phyloP scores from a whole-genome alignment of 2,113 vertebrate genomes.

The Aleadryas rufinucha region DNA sequence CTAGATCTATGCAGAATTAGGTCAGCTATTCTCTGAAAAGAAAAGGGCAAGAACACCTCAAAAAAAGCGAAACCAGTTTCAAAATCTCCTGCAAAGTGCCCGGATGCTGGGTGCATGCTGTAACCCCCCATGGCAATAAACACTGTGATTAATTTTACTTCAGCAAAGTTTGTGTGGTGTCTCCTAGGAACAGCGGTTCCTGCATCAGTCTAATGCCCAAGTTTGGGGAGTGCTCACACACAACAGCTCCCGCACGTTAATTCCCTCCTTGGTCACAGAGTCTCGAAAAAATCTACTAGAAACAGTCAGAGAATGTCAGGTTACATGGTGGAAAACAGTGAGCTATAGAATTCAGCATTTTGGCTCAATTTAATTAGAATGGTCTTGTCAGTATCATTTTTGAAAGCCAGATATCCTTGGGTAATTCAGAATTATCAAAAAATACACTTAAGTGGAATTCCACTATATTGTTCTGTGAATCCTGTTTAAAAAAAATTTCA shows the following conservation, averaged over 20 bases:
- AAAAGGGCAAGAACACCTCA: not conserved
- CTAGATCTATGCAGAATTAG: not conserved
- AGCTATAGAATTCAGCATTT: not conserved
- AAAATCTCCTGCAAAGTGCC: not conserved
- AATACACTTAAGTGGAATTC: not conserved
- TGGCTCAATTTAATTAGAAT: not conserved
- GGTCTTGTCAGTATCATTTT: not conserved
- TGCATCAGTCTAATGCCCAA: not conserved
- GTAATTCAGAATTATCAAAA: not conserved
- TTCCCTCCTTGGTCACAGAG: not conserved
- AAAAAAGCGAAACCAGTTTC: not conserved
- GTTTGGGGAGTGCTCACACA: not conserved
- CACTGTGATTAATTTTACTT: not conserved
- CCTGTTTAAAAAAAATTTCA: too few relatives aligned
- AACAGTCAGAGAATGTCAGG: not conserved
- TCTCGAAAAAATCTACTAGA: not conserved
- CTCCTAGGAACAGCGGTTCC: not conserved
- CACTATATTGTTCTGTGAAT: not conserved
- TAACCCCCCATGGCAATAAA: not conserved
- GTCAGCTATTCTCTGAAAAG: not conserved
- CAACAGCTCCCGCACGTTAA: not conserved
- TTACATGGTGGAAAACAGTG: rapidly evolving
- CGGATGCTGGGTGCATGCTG: not conserved
- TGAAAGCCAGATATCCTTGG: not conserved
- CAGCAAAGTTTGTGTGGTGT: not conserved